These are phyloP conservation scores for Tryphoninae sp. DNA, from an alignment of 2,888 invertebrate genomes.

Conservation along the genomic window DNA sequence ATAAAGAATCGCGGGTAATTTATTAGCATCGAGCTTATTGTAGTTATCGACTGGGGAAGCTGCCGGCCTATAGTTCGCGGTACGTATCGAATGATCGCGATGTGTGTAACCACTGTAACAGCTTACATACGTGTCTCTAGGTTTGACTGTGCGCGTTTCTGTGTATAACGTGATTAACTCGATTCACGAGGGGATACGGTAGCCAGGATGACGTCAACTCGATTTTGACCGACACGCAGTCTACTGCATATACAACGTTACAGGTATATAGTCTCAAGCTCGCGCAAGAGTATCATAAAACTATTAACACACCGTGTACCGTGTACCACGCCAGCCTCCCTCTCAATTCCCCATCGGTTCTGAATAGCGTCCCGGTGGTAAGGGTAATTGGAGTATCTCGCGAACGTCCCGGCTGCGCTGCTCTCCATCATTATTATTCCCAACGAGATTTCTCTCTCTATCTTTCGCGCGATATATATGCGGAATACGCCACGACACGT, in stretches of 20 bases:
- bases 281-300: constrained; percentile 53
- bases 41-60: constrained; percentile 13
- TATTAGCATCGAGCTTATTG: constrained; percentile 43
- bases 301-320: constrained; percentile 55
- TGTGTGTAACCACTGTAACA: neutral
- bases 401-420: constrained; percentile 32
- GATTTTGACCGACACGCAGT: constrained; percentile 55
- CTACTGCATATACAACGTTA: constrained; percentile 5
- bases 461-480: constrained; percentile 32
- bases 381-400: constrained; percentile 59
- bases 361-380: constrained; percentile 33
- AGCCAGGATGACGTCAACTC: constrained; percentile 50
- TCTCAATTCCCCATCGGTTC: constrained; percentile 46
- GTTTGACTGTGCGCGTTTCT: neutral
- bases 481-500: constrained; percentile 48
- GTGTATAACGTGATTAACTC: constrained; percentile 47
- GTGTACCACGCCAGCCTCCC: constrained; percentile 33
- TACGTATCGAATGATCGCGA: neutral
- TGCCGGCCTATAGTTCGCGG: neutral
- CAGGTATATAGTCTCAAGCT: constrained; percentile 10
- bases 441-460: constrained; percentile 37
- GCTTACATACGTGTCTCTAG: too few relatives aligned
- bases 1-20: constrained; percentile 53
- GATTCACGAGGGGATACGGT: constrained; percentile 34
- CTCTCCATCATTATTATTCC: constrained; percentile 57